Base-by-base conservation (phyloP, 2,797 vertebrate genomes). In the Stomatorhinus walkeri region DNA sequence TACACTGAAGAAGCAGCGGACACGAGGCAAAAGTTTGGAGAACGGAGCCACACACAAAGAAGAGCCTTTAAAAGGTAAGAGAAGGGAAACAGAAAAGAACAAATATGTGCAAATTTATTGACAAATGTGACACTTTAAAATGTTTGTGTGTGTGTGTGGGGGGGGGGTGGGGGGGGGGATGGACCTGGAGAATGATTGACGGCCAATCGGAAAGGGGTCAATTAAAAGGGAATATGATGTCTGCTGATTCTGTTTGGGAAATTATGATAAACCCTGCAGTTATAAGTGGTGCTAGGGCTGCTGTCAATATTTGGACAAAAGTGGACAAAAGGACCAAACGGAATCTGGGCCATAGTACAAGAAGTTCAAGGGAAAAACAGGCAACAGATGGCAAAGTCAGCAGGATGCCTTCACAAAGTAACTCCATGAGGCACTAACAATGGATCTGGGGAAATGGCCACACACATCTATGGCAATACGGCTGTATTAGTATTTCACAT, bases 311-410 rank as follows among this genome's bases (percentile, higher is more conserved):
- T 32, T 14, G 72, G 36, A 8, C 36, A 19, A 56, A 51, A 5
- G 6, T 56, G 51, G 52, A 49, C 51, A 36, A 54, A 19, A 54
- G 24, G 51, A 54, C 24, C 22, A 32, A 56, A 86, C 56, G 12
- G 14, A 54, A 56, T 54, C 51, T 52, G 51, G 51, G 51, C 28
- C 85, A 56, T 9, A 83, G 12, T 83, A 22, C n/a, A 43, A 10
- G 8, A 24, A n/a, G 8, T 59, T 19, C 85, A 87, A 19, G 52
- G 85, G 24, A 0, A 16, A 36, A 56, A 56, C 49, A 16, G 49
- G 24, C 51, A 54, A 51, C 24, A 87, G 51, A 87, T 87, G 85
- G 24, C 28, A 59, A 59, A 85, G 49, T 85, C 46, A 85, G 84
- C 22, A 32, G 84, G 84, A 86, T 6, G 48, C 49, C 12, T 86